Evolutionary conservation across 1,140 invertebrate species (phyloP).

Genomic region (Zophobas atratus): DNA sequence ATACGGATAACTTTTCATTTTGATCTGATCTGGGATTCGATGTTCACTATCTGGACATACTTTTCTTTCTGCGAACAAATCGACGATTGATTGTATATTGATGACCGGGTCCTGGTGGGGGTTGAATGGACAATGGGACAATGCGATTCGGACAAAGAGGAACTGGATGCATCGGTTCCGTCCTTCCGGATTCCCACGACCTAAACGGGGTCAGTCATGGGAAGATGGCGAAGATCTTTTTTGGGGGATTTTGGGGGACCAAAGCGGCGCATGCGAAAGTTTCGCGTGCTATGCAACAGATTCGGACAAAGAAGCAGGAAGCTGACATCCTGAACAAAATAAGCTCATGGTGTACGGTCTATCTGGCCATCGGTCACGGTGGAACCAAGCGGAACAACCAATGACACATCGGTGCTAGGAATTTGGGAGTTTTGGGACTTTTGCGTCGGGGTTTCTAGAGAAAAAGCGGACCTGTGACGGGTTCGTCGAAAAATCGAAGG

Average conservation of each 20-base stretch:
- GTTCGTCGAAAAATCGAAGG: background rate
- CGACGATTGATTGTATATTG: conserved; percentile 28
- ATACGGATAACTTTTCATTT: conserved; percentile 75
- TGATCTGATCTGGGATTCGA: conserved; percentile 64
- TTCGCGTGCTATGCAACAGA: conserved; percentile 39
- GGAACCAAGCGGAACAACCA: conserved; percentile 58
- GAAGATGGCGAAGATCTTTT: conserved; percentile 20
- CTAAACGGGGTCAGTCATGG: conserved; percentile 27
- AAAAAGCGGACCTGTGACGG: background rate
- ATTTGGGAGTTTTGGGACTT: too few relatives aligned
- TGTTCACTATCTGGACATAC: conserved; percentile 67
- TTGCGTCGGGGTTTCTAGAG: too few relatives aligned
- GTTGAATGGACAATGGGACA: conserved; percentile 45
- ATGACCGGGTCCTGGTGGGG: conserved; percentile 17
- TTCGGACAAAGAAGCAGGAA: conserved; percentile 54
- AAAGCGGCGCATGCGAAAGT: conserved; percentile 11
- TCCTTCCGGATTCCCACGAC: conserved; percentile 53
- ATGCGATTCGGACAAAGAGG: conserved; percentile 19
- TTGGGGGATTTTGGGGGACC: conserved; percentile 12
- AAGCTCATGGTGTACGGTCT: conserved; percentile 57
- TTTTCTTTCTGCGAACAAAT: conserved; percentile 59
- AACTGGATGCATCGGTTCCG: conserved; percentile 29
- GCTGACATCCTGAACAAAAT: conserved; percentile 58
- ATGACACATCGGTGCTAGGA: conserved; percentile 52
- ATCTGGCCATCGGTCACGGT: conserved; percentile 57